Evolutionary conservation across 2,888 invertebrate species (phyloP).

Genomic region (Watsonalla binaria): DNA sequence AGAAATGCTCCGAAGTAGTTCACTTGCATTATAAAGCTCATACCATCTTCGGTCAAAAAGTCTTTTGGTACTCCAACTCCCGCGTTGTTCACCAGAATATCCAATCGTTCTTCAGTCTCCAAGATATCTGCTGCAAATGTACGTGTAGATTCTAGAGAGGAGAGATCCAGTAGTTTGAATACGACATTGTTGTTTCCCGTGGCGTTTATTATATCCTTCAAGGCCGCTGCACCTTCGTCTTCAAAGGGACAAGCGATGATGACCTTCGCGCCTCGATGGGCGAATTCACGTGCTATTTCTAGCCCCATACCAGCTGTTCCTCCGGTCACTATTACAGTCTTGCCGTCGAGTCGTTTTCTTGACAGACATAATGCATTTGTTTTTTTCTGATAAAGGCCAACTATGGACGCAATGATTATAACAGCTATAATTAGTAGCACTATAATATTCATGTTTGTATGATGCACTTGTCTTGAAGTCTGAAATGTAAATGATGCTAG

Average conservation of each 20-base stretch:
- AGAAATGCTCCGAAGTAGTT: constrained; percentile 96
- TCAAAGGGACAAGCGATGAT: constrained; percentile 52
- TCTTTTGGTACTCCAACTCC: constrained; percentile 82
- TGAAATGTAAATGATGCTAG: no score
- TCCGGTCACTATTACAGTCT: constrained; percentile 41
- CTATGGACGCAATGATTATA: constrained; percentile 8
- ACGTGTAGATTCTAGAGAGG: constrained; percentile 84
- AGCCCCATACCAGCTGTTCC: constrained; percentile 57
- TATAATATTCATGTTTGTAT: constrained; percentile 12
- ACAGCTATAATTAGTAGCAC: constrained; percentile 8
- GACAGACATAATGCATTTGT: constrained; percentile 31
- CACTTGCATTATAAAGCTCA: constrained; percentile 92
- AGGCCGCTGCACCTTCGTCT: constrained; percentile 40
- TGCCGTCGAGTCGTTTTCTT: constrained; percentile 20
- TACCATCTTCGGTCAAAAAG: constrained; percentile 83
- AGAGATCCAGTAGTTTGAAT: constrained; percentile 84
- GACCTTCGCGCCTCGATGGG: constrained; percentile 45
- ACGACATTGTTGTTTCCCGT: constrained; percentile 82
- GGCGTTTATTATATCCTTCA: constrained; percentile 79
- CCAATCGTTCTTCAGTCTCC: constrained; percentile 81
- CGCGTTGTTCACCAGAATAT: constrained; percentile 92
- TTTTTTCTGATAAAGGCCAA: constrained; percentile 21
- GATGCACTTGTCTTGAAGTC: background rate
- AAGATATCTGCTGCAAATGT: constrained; percentile 87
- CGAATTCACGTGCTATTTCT: constrained; percentile 48